These are phyloP conservation scores for Mustela lutreola DNA, from an alignment of 2,113 vertebrate genomes.

Conservation along the genomic window DNA sequence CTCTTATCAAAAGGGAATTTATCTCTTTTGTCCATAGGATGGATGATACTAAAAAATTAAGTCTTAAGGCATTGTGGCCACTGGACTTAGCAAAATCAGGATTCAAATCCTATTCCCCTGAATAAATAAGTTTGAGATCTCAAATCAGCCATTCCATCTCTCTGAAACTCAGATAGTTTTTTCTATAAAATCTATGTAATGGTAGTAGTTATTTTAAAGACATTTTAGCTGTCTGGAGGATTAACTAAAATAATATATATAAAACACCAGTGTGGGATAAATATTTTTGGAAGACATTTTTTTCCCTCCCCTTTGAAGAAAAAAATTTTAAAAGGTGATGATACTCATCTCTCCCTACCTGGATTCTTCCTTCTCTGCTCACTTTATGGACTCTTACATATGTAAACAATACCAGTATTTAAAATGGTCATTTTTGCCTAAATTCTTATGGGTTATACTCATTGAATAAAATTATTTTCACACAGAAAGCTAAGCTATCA, in stretches of 20 bases:
- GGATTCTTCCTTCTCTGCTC: fast-evolving
- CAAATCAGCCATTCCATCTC: neutral
- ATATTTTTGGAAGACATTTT: neutral
- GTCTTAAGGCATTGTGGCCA: neutral
- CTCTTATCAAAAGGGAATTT: neutral
- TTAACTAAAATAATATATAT: neutral
- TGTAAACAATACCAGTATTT: neutral
- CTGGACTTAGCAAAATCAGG: neutral
- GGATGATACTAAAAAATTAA: neutral
- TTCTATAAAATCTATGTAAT: neutral
- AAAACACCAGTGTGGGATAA: neutral
- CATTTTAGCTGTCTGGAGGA: neutral
- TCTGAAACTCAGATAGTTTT: neutral
- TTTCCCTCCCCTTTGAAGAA: neutral
- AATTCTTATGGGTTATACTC: neutral
- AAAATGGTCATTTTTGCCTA: neutral
- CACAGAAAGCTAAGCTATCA: neutral
- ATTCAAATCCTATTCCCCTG: neutral
- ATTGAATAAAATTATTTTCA: constrained; percentile 8
- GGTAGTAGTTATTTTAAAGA: neutral
- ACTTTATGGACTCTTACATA: neutral
- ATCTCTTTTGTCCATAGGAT: neutral
- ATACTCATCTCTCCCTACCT: neutral
- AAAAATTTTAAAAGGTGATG: neutral
- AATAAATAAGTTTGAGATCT: neutral